Evolutionary conservation across 2,888 invertebrate species (phyloP), one percentile per base, ranked within the genome.

Genomic region (Dione vanillae): DNA sequence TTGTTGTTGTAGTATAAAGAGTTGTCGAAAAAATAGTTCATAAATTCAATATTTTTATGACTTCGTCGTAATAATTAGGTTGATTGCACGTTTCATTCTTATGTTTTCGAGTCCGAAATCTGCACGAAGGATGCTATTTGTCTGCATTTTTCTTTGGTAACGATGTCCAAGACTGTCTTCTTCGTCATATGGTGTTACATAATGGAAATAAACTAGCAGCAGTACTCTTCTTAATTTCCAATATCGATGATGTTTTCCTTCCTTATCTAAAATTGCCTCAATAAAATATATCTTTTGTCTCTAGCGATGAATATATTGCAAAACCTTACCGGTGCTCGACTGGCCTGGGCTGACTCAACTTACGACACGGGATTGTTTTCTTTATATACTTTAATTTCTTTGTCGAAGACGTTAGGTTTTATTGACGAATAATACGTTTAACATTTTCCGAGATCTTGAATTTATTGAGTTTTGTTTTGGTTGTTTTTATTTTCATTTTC

Each of bases 321-420:
- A 78, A 83, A 85, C 84, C 90, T 92, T 91, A 92, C 91, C 91
- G 81, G 81, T 80, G 81, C 79, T 77, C 77, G 81, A 82, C 79
- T 80, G 91, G 91, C 89, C 91, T 90, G 92, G 90, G 90, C 90
- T 87, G 85, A 85, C 82, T 84, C 83, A 89, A 89, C 90, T 85
- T 82, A 86, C 85, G 88, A 87, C 84, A 84, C 85, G 81, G 51
- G 54, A 58, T 69, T 68, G 20, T n/a, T 56, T 51, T 65, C 64
- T 65, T 41, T 67, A 37, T 47, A 49, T 27, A 16, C 14, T 69
- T 69, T 70, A 56, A 11, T 16, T 37, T 47, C n/a, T 62, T 47
- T 45, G 20, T 16, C 20, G 59, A 61, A 7, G 19, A 37, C 49
- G 52, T 67, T 51, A 52, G 41, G 35, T 47, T 47, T 66, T 67